Evolutionary conservation across 1,140 invertebrate genomes (phyloP).

Genomic region (Neodiprion pinetum): DNA sequence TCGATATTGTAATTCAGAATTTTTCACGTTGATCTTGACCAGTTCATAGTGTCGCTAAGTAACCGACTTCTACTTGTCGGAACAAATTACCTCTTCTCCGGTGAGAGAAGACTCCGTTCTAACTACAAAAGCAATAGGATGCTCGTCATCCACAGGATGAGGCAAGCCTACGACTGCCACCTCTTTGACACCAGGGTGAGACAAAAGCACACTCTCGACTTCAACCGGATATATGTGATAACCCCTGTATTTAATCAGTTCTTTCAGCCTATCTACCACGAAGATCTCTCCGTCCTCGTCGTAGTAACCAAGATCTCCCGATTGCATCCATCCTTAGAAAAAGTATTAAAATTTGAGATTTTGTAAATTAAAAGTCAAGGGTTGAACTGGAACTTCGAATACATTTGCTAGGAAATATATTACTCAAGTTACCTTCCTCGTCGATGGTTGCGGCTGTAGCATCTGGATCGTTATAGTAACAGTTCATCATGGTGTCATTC

Average conservation of each 20-base stretch:
- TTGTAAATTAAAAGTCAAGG: not conserved
- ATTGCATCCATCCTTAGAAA: slow-evolving; percentile 61
- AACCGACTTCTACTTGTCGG: not conserved
- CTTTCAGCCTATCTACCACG: slow-evolving; percentile 67
- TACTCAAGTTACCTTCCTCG: slow-evolving; percentile 52
- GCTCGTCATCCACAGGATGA: slow-evolving; percentile 61
- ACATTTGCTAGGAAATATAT: slow-evolving; percentile 31
- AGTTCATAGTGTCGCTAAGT: too few relatives aligned
- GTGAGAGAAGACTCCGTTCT: slow-evolving; percentile 38
- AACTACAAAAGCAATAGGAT: slow-evolving; percentile 66
- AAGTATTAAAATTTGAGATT: not conserved
- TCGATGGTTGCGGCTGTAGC: slow-evolving; percentile 61
- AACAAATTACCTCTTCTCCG: not conserved
- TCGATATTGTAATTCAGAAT: not conserved
- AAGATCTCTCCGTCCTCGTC: slow-evolving; percentile 61
- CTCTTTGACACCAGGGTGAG: slow-evolving; percentile 65
- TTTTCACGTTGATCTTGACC: not conserved
- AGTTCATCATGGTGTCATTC: slow-evolving; percentile 44
- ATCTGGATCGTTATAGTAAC: slow-evolving; percentile 45
- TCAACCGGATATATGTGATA: slow-evolving; percentile 66
- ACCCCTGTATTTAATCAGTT: slow-evolving; percentile 69
- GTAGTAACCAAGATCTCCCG: slow-evolving; percentile 65
- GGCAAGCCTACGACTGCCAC: slow-evolving; percentile 68
- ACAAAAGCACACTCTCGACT: slow-evolving; percentile 66
- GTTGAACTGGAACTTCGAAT: not conserved